Evolutionary conservation across 2,113 vertebrate species (phyloP), one percentile per base, ranked within the genome.

Genomic region (Dinomys branickii): DNA sequence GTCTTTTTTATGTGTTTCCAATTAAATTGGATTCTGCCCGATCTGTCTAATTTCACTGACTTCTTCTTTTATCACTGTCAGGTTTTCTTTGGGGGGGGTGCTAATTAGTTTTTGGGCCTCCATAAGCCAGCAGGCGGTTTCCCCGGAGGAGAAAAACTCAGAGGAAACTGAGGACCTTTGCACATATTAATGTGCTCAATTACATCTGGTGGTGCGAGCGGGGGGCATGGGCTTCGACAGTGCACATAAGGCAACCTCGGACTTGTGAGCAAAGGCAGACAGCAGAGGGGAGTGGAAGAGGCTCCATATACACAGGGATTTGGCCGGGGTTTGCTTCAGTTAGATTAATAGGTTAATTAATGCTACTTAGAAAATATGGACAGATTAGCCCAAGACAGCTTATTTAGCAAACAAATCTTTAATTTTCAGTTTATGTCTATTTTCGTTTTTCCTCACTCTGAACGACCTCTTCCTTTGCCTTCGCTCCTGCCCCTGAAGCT

Each of bases 331-430:
- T 38, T 2, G 0, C 47, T n/a, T 86, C 17, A 13, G 44, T 85
- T 54, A 81, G 61, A 54, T 38, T 22, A 61, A 80, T 75, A 28
- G 67, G 59, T 69, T 94, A 77, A 85, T 87, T 90, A 80, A 47
- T 35, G 89, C 47, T 33, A 67, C 41, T 95, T 95, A 83, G 83
- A 80, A 90, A 69, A 65, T 35, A 69, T 85, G n/a, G n/a, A 56
- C 28, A 38, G 77, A 54, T 86, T 54, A 87, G 52, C 28, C 77
- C 7, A 28, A 67, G 80, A 26, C 84, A 65, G 24, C 26, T 87
- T 95, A 59, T 78, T 92, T 88, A 84, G 59, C 59, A 85, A 90
- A 71, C 58, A n/a, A 84, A 26, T 69, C 50, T 7, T 92, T 89
- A 67, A 65, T 73, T 65, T 87, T 92, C 82, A 67, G 19, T 94